phyloP scores from a whole-genome alignment of 1,140 invertebrate species.

The Vanessa tameamea region DNA sequence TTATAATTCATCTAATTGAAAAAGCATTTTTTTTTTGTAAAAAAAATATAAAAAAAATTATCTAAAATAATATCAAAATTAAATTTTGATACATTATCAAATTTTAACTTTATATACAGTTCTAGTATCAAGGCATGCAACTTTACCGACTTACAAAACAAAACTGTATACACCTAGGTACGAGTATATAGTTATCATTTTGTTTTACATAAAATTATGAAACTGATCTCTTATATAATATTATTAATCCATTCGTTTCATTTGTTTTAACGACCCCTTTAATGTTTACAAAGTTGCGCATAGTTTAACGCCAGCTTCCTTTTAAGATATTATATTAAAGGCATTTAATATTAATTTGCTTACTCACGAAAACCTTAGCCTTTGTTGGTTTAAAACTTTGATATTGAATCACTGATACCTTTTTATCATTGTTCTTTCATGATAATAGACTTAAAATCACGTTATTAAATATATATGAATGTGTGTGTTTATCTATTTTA shows the following conservation, averaged over 20 bases:
- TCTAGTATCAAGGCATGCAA: no score
- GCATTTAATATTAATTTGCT: conserved; percentile 54
- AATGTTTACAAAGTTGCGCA: conserved; percentile 40
- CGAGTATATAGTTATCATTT: no score
- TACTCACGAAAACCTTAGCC: conserved; percentile 47
- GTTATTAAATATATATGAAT: no score
- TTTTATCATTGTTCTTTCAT: background rate
- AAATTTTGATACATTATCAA: no score
- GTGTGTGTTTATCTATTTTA: no score
- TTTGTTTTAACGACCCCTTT: conserved; percentile 30
- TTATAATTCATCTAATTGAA: no score
- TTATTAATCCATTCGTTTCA: conserved; percentile 32
- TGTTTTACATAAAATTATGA: background rate
- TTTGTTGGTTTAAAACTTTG: conserved; percentile 38
- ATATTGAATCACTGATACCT: background rate
- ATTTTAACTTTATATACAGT: no score
- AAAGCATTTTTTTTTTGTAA: no score
- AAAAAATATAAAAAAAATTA: no score
- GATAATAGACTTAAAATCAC: background rate
- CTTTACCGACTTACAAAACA: no score
- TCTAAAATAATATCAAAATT: no score
- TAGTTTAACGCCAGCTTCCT: conserved; percentile 42
- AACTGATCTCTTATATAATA: conserved; percentile 18
- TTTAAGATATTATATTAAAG: conserved; percentile 43
- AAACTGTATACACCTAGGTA: no score